Conservation (phyloP, 2,797 vertebrate species). For the Hypotaenidia philippensis region DNA sequence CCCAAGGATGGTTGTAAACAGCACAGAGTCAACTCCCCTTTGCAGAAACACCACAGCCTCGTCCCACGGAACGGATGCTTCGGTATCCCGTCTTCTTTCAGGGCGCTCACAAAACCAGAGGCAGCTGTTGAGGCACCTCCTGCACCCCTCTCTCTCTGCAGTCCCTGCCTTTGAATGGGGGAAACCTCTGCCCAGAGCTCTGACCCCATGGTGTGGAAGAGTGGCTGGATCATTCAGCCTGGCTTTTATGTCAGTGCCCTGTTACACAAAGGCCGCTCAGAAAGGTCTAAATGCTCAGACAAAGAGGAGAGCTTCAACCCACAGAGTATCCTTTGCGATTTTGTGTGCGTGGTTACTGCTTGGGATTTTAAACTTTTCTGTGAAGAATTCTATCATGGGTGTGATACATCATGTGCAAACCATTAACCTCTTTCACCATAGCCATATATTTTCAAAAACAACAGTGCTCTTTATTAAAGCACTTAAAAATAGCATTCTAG, state of each 20-base stretch:
- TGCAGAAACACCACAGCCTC: neutral
- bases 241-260: neutral
- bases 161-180: neutral
- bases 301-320: neutral
- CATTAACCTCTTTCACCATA: constrained; percentile 25
- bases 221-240: neutral
- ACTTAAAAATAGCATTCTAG: constrained; percentile 10
- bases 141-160: neutral
- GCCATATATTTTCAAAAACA: constrained; percentile 17
- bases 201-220: neutral
- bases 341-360: neutral
- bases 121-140: neutral
- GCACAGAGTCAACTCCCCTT: neutral
- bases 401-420: constrained; percentile 37
- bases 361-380: constrained; percentile 18
- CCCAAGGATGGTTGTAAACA: constrained; percentile 22
- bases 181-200: neutral
- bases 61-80: neutral
- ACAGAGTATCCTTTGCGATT: neutral
- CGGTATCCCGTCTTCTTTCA: neutral
- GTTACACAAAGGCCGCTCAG: constrained; percentile 15
- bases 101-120: neutral
- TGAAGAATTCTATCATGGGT: constrained; percentile 31
- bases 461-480: constrained; percentile 17
- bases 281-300: neutral